Base-by-base conservation (phyloP, 2,888 invertebrate genomes). In the Dioctria linearis region DNA sequence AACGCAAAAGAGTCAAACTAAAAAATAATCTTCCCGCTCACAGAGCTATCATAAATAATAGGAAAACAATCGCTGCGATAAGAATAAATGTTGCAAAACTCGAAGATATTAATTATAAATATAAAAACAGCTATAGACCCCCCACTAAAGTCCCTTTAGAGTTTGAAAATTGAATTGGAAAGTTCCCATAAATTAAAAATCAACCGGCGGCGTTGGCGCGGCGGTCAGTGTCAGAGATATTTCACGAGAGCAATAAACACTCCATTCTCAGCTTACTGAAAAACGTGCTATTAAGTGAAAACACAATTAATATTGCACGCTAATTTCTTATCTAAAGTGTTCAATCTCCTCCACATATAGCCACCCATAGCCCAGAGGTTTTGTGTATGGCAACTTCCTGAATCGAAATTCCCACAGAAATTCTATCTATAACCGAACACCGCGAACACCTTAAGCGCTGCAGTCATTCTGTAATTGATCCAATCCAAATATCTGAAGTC, bases 401-500 rank as follows among this genome's bases (percentile, higher is more conserved):
- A 71, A 43, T 40, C 39, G 51, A 13, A 54, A 54, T 71, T 71
- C 71, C 71, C 71, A 71, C 71, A 71, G 54, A 54, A 71, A 49
- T 46, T 13, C 67, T n/a, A 71, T 25, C 25, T 25, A 25, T 25
- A 51, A 11, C 39, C 51, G 59, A 59, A 51, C n/a, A 25, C 25
- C 25, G 25, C 51, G 37, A 49, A 71, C 71, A 71, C 71, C 71
- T 69, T 54, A 49, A 54, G 54, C 39, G 54, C 39, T 59, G 6
- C 11, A 39, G 39, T n/a, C 71, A 54, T 51, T 71, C 71, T 54
- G 71, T 54, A 71, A 71, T 71, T 71, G 71, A 71, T 71, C 71
- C 71, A 71, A 54, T 37, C 71, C 54, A 54, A 71, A 71, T n/a
- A n/a, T 40, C 54, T 71, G 71, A 54, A 39, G 37, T 71, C 54